These are phyloP conservation scores for Trididemnum nubilum DNA, from an alignment of 23 tunicate species.

Conservation along the genomic window DNA sequence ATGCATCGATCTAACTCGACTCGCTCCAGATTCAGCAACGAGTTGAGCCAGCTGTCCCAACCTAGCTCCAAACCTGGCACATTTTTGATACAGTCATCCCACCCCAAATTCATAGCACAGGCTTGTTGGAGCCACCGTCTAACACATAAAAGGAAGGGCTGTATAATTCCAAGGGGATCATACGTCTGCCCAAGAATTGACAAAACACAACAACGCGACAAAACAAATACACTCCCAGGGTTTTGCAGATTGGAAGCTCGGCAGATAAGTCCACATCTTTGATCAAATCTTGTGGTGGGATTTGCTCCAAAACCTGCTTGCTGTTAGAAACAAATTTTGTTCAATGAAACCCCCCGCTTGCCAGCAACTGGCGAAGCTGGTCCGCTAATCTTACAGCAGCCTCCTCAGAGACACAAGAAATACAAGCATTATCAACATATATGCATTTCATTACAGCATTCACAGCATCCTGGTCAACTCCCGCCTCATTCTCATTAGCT, in stretches of 20 bases:
- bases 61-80: not conserved
- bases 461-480: not conserved
- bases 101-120: not conserved
- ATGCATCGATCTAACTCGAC: not conserved
- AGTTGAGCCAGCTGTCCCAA: not conserved
- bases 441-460: not conserved
- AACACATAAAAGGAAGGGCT: not conserved
- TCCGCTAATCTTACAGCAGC: too few species aligned
- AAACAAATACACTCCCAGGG: not conserved
- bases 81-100: not conserved
- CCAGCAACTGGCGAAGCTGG: too few species aligned
- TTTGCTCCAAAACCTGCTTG: not conserved
- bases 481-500: not conserved
- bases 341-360: too few species aligned
- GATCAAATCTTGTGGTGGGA: not conserved
- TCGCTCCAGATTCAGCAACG: not conserved
- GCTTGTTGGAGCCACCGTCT: not conserved
- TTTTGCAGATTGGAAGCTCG: not conserved
- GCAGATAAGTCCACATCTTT: not conserved
- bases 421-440: not conserved
- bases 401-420: too few species aligned
- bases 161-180: too few species aligned
- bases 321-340: constrained; percentile 11
- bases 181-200: too few species aligned
- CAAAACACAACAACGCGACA: too few species aligned